Evolutionary conservation across 1,140 invertebrate genomes (phyloP).

Genomic region (Pachypeltis micranthus): DNA sequence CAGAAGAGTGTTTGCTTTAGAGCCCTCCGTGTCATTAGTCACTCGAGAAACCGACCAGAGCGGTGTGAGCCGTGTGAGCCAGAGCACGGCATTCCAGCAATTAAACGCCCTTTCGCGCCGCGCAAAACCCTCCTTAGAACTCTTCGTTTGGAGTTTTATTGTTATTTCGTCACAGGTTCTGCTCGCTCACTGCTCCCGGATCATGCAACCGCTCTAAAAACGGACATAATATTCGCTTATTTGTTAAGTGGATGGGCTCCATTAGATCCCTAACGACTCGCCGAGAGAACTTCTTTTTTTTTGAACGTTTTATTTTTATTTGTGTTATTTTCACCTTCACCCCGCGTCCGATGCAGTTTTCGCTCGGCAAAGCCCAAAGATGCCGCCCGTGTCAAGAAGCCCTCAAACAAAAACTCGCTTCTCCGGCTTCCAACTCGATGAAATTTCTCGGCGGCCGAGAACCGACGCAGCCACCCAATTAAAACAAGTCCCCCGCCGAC

Average conservation of each 20-base stretch:
- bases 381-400: neutral
- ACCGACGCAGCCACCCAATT: neutral
- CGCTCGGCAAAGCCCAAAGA: neutral
- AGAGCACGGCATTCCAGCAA: neutral
- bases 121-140: neutral
- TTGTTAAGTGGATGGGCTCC: slow-evolving; percentile 9
- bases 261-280: neutral
- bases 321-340: neutral
- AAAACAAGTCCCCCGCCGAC: neutral
- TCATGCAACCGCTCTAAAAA: no score
- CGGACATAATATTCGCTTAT: slow-evolving; percentile 6
- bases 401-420: neutral
- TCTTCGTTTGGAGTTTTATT: neutral
- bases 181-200: neutral
- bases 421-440: neutral
- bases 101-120: neutral
- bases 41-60: neutral
- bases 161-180: neutral
- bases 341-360: no score
- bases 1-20: no score
- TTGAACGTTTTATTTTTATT: neutral
- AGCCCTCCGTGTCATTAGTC: neutral
- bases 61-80: neutral
- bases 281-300: neutral
- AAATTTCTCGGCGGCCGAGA: neutral